Conservation (phyloP, 2,888 invertebrate species). For the Microctonus brassicae region DNA sequence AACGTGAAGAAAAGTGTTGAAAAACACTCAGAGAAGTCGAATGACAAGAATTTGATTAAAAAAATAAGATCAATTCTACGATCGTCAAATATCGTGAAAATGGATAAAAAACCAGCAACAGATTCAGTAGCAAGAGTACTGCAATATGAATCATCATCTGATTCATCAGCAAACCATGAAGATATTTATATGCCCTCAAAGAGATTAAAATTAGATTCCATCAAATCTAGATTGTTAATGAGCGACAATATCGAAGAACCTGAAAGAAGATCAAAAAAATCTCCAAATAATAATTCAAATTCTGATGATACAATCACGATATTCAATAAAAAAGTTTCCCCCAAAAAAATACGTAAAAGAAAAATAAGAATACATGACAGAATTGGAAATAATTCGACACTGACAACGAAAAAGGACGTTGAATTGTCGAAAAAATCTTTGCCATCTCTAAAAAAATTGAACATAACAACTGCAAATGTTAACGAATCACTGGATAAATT, state of each 20-base stretch:
- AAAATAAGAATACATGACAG: not conserved
- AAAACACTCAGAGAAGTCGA: not conserved
- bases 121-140: not conserved
- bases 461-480: not conserved
- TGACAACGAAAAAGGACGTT: not conserved
- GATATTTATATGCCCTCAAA: not conserved
- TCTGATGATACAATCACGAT: not conserved
- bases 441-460: not conserved
- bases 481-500: not conserved
- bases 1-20: not conserved
- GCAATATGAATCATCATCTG: conserved; percentile 5
- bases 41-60: not conserved
- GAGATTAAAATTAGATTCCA: not conserved
- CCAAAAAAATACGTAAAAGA: not conserved
- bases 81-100: not conserved
- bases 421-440: not conserved
- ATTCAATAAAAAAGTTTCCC: not conserved
- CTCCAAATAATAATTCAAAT: not conserved
- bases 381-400: not conserved
- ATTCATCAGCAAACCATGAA: not conserved
- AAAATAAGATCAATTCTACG: not conserved
- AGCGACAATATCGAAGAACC: not conserved
- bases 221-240: no score
- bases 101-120: not conserved
- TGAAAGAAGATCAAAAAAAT: not conserved